Evolutionary conservation across 2,888 invertebrate genomes (phyloP).

Genomic region (Dryocosmus kuriphilus): DNA sequence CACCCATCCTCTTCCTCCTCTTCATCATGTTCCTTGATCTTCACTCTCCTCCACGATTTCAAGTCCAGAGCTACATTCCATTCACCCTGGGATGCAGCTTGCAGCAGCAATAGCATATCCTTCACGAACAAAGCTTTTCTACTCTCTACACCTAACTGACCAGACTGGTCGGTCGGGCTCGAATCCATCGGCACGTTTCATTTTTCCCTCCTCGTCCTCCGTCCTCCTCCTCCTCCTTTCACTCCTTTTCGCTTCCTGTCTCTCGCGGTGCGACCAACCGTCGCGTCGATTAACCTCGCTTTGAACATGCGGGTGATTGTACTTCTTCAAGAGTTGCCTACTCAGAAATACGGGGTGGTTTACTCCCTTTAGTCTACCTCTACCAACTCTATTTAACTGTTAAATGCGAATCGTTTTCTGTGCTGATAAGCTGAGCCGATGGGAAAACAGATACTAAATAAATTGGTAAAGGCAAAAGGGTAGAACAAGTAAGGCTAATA

Average conservation of each 20-base stretch:
- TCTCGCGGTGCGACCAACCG: conserved; percentile 18
- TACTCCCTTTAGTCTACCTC: too few relatives aligned
- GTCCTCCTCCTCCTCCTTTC: conserved; percentile 7
- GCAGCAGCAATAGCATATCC: conserved; percentile 13
- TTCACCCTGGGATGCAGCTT: conserved; percentile 31
- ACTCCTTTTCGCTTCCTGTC: conserved; percentile 36
- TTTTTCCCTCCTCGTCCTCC: not conserved
- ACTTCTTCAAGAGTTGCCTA: not conserved
- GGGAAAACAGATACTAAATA: too few relatives aligned
- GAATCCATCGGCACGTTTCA: conserved; percentile 46
- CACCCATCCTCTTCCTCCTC: too few relatives aligned
- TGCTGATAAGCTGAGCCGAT: too few relatives aligned
- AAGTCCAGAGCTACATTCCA: conserved; percentile 31
- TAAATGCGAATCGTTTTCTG: too few relatives aligned
- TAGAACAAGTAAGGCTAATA: not conserved
- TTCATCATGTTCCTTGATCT: too few relatives aligned
- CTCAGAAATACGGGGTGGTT: too few relatives aligned
- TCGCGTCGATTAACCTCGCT: conserved; percentile 23
- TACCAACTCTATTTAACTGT: too few relatives aligned
- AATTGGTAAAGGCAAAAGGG: too few relatives aligned
- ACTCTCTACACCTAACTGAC: conserved; percentile 35
- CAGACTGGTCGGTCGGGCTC: conserved; percentile 50
- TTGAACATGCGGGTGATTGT: conserved; percentile 16
- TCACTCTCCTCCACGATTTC: too few relatives aligned
- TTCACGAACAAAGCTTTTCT: conserved; percentile 37